Base-by-base conservation (phyloP, 1,140 invertebrate species). In the Ganaspis sp. region DNA sequence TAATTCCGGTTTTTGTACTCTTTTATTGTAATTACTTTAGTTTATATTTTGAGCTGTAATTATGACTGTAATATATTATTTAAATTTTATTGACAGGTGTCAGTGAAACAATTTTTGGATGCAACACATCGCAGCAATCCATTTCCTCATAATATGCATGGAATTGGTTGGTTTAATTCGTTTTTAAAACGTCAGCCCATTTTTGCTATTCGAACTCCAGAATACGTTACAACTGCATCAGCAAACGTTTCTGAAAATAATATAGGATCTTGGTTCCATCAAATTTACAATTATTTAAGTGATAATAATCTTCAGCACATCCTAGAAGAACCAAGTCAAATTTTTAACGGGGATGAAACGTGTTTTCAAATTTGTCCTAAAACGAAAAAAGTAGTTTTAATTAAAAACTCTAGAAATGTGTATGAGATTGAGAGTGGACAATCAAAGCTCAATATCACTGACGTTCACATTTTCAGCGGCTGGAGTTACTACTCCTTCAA, bases 371-470 rank as follows among this genome's bases (percentile, higher is more conserved):
- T 83, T 15, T 85, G 84, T 70, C 81, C 84, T 26, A 85, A 82
- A 78, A 80, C 77, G 11, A 82, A 81, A 19, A 78, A 81, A 76
- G 83, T 87, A 42, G 75, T 88, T 26, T 85, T 64, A 26, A 82
- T 83, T 15, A 82, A 74, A 74, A 78, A 79, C 37, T 81, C 26
- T 1, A 83, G 74, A 76, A 86, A 84, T 81, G 53, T 87, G 12
- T 87, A 86, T 69, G 53, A 84, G 38, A 79, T 85, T 17, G 64
- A 77, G 69, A 76, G n/a, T 29, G 75, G 83, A n/a, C 81, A 80
- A 49, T 83, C 85, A 26, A 88, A 86, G 81, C 85, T 88, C 75
- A 80, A 54, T 29, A 81, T 87, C 17, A 88, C 87, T 86, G 23
- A 49, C 87, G 23, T 26, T 81, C 71, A 75, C 77, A n/a, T 87